phyloP scores from a whole-genome alignment of 2,797 vertebrate species.

The Gymnothorax javanicus region DNA sequence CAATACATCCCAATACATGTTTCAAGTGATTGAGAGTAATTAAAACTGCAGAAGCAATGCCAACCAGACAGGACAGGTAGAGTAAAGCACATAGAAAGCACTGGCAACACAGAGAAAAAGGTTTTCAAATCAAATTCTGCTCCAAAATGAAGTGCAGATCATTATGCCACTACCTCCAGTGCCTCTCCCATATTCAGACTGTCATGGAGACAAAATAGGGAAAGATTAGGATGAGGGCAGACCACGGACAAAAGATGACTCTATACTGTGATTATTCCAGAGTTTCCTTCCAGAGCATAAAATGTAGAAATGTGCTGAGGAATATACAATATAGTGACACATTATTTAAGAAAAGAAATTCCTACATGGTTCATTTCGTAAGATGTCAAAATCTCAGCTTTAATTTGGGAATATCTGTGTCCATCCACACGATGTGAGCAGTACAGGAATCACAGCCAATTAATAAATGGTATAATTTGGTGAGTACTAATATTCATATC shows the following conservation, averaged over 20 bases:
- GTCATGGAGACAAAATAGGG: not conserved
- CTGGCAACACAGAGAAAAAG: not conserved
- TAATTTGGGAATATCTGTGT: too few relatives aligned
- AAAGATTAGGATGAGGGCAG: not conserved
- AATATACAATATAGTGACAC: not conserved
- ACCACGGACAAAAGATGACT: not conserved
- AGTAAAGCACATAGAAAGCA: too few relatives aligned
- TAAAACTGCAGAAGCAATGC: too few relatives aligned
- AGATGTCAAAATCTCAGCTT: too few relatives aligned
- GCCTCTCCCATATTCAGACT: not conserved
- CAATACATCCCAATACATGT: not conserved
- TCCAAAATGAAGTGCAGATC: not conserved
- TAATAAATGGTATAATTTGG: too few relatives aligned
- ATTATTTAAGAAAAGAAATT: too few relatives aligned
- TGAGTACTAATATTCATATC: too few relatives aligned
- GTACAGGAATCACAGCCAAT: too few relatives aligned
- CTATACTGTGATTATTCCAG: not conserved
- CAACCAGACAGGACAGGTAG: not conserved
- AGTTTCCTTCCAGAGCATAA: not conserved
- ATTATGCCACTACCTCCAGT: not conserved
- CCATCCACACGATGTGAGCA: too few relatives aligned
- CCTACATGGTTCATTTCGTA: too few relatives aligned
- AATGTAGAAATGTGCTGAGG: conserved; percentile 10
- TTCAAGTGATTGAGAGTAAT: not conserved
- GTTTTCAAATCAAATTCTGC: too few relatives aligned